Evolutionary conservation across 2,888 invertebrate species (phyloP), one percentile per base, ranked within the genome.

Genomic region (Drosophila cyrtoloma): DNA sequence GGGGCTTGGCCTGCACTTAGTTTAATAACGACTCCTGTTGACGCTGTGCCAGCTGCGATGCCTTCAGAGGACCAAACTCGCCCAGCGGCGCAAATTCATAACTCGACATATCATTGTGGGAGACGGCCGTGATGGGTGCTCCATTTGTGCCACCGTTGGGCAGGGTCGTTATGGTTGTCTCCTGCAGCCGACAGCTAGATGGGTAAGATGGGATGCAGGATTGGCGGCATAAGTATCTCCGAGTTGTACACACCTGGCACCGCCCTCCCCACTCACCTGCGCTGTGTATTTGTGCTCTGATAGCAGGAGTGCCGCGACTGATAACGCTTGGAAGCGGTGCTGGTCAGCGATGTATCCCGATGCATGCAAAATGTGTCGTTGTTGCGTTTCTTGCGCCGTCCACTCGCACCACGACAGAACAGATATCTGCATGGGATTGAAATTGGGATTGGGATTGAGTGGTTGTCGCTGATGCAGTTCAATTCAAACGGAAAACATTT

Each of bases 281-380:
- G 79, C 30, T 92, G 81, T 33, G 93, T 26, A 26, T 47, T 47
- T 47, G 47, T 93, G 78, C 93, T 93, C 69, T 93, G 93, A 71
- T 92, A 91, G 68, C 89, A 92, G 19, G 93, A 93, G 58, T 92
- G 90, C n/a, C 92, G 89, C 5, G 93, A 93, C 75, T 92, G 92
- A 74, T 85, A 93, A 37, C 93, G 90, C 66, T 93, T 91, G 26
- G 93, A 94, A 47, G 93, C 91, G 62, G 93, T 93, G 84, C 93
- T 93, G 77, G 93, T 93, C 73, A 93, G 68, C 51, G 93, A 93
- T 70, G 93, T 93, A 71, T 93, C 92, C 57, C 93, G 90, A 77
- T 92, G 92, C 90, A 92, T 92, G 81, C 91, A 92, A 66, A 92
- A 82, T 39, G 92, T 92, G 68, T 93, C 93, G 71, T 89, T 89